These are phyloP conservation scores for Ailurus styani DNA, from an alignment of 2,113 vertebrate species.

Conservation along the genomic window DNA sequence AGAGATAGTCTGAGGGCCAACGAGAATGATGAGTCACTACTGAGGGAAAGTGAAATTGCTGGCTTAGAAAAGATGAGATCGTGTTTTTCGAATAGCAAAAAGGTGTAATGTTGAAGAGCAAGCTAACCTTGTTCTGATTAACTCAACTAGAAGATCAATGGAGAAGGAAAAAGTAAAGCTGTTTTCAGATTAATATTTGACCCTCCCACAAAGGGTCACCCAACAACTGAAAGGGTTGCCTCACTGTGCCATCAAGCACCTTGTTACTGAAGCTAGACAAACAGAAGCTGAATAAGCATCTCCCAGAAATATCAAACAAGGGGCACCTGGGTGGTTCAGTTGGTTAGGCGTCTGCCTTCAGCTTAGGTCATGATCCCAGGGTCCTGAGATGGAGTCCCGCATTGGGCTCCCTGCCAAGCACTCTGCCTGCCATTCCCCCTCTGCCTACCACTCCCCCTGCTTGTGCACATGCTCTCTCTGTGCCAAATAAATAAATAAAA, in stretches of 20 bases:
- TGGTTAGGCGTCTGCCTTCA: not conserved
- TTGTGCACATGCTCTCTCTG: too few species aligned
- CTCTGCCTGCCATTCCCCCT: too few species aligned
- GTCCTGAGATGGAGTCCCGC: not conserved
- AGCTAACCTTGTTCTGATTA: not conserved
- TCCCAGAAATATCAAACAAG: not conserved
- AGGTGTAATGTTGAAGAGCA: not conserved
- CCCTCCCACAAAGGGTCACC: not conserved
- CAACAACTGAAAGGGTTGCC: not conserved
- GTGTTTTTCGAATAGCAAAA: not conserved
- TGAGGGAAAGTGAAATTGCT: not conserved
- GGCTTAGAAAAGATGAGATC: not conserved
- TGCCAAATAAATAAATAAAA: too few species aligned
- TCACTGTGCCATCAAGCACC: not conserved
- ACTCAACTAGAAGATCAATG: not conserved
- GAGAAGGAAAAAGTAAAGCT: not conserved
- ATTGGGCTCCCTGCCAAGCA: too few species aligned
- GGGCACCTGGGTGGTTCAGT: not conserved
- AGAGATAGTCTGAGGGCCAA: not conserved
- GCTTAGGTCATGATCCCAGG: not conserved
- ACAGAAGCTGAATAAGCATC: not conserved
- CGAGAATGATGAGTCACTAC: not conserved
- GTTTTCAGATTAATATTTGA: not conserved
- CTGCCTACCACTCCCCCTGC: too few species aligned
- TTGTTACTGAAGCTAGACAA: not conserved